Evolutionary conservation across 2,797 vertebrate species (phyloP).

Genomic region (Emydoidea blandingii): DNA sequence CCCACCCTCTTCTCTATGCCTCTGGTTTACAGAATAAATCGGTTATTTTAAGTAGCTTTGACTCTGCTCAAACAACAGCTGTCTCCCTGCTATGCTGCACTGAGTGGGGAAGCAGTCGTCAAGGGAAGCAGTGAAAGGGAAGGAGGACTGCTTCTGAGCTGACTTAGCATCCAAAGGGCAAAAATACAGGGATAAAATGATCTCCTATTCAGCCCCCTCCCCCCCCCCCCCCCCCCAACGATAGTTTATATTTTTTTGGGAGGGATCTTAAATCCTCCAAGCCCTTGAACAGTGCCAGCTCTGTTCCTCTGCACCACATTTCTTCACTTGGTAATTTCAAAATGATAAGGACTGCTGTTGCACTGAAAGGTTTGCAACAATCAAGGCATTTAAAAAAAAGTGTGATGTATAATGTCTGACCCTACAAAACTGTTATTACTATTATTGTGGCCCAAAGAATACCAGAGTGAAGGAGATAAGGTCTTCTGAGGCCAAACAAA

Average conservation of each 20-base stretch:
- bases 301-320: neutral
- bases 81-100: fast-evolving
- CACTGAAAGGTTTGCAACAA: neutral
- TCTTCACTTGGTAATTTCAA: neutral
- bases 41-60: neutral
- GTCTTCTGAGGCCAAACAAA: neutral
- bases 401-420: neutral
- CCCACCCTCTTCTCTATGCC: neutral
- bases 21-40: fast-evolving
- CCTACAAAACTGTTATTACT: neutral
- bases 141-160: neutral
- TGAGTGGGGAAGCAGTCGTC: fast-evolving
- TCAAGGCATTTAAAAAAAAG: neutral
- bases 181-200: neutral
- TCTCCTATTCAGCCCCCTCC: neutral
- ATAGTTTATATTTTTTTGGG: neutral
- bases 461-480: neutral
- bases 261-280: neutral
- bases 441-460: neutral
- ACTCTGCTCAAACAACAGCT: neutral
- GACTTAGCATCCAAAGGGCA: neutral
- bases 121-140: neutral
- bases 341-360: neutral
- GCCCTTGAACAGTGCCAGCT: neutral
- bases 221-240: neutral